A percentile compares a stretch with the other conserved stretches of the same genome.
phyloP scores from a whole-genome alignment of 2,888 invertebrate genomes.

The Ectemnius lituratus region DNA sequence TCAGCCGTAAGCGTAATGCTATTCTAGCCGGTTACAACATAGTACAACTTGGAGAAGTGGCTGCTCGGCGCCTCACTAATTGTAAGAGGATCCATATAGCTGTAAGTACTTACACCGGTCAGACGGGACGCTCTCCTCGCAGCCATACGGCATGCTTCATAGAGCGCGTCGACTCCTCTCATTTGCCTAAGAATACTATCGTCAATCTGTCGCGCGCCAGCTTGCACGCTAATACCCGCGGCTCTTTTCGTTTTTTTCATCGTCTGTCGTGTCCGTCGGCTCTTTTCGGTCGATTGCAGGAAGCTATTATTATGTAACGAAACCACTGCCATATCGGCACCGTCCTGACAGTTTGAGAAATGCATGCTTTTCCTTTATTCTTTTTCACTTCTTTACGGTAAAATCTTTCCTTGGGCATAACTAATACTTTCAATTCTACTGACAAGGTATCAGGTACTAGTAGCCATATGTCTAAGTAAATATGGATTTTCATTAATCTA shows the following conservation, averaged over 20 bases:
- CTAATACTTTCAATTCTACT: no score
- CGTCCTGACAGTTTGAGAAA: slow-evolving; percentile 46
- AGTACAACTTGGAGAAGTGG: slow-evolving; percentile 6
- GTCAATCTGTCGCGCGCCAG: slow-evolving; percentile 63
- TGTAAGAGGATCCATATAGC: slow-evolving; percentile 3
- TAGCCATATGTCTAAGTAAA: no score
- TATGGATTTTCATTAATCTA: no score
- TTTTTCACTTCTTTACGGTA: not conserved
- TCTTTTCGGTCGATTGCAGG: slow-evolving; percentile 45
- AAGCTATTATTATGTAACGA: slow-evolving; percentile 52
- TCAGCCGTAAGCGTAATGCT: slow-evolving; percentile 26
- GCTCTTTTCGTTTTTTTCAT: slow-evolving; percentile 55
- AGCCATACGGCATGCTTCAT: not conserved
- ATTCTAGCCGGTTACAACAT: slow-evolving; percentile 34
- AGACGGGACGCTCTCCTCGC: slow-evolving; percentile 27
- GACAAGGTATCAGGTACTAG: no score
- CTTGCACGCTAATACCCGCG: slow-evolving; percentile 55
- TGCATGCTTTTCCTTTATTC: slow-evolving; percentile 17
- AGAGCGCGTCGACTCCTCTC: slow-evolving; percentile 48
- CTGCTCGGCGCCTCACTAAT: slow-evolving; percentile 7
- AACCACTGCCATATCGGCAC: slow-evolving; percentile 31
- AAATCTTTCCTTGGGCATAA: slow-evolving; percentile 1
- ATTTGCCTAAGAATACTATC: slow-evolving; percentile 71
- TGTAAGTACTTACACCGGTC: slow-evolving; percentile 14
- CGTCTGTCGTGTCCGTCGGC: not conserved